A percentile compares a stretch with the other conserved stretches of the same genome.
Evolutionary conservation across 2,888 invertebrate species (phyloP).

Genomic region (Lucinisca nassula): DNA sequence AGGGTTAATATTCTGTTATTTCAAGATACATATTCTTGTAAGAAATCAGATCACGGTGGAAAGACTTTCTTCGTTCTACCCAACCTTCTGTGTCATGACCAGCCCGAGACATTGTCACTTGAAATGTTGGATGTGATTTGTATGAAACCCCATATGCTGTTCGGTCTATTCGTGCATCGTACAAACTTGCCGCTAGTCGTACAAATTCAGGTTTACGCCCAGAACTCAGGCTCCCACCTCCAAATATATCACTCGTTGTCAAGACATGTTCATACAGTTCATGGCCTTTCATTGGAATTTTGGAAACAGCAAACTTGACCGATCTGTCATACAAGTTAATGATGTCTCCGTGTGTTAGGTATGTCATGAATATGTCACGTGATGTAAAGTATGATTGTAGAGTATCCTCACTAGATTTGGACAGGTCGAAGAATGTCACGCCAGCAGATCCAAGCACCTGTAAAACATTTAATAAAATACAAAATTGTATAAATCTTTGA

Average conservation of each 20-base stretch:
- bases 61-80: constrained; percentile 67
- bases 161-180: constrained; percentile 68
- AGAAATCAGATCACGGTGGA: constrained; percentile 74
- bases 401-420: constrained; percentile 44
- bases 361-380: constrained; percentile 69
- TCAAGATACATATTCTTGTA: constrained; percentile 72
- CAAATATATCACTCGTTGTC: constrained; percentile 73
- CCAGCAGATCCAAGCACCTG: constrained; percentile 76
- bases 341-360: constrained; percentile 75
- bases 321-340: constrained; percentile 63
- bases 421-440: constrained; percentile 73
- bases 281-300: constrained; percentile 70
- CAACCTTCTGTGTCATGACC: constrained; percentile 67
- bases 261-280: constrained; percentile 72
- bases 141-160: constrained; percentile 70
- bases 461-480: too few relatives aligned
- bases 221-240: constrained; percentile 37
- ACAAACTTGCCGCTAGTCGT: constrained; percentile 74
- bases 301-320: constrained; percentile 65
- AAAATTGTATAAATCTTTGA: too few relatives aligned
- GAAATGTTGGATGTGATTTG: constrained; percentile 70
- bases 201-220: constrained; percentile 72
- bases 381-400: constrained; percentile 60
- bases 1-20: too few relatives aligned
- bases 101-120: constrained; percentile 67